Conservation (phyloP, 2,888 invertebrate genomes). For the Agonopterix arenella region DNA sequence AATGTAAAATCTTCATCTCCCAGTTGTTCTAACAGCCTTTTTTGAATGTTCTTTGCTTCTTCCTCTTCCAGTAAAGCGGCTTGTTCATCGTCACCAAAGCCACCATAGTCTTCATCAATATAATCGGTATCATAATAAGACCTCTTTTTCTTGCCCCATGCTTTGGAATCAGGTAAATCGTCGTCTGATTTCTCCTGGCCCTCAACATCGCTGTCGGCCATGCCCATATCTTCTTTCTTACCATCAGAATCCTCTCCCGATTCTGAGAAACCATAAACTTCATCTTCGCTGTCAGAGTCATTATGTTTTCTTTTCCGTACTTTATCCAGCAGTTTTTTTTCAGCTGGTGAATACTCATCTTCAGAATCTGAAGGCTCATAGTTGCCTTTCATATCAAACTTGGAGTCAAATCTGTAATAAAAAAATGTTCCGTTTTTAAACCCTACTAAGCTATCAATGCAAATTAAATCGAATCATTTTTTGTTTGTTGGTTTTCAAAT, state of each 20-base stretch:
- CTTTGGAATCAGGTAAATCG: conserved; percentile 86
- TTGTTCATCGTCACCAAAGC: conserved; percentile 80
- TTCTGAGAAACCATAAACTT: conserved; percentile 79
- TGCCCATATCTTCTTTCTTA: conserved; percentile 61
- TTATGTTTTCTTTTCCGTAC: conserved; percentile 71
- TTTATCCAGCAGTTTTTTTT: conserved; percentile 79
- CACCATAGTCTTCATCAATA: conserved; percentile 90
- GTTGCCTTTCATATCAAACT: conserved; percentile 65
- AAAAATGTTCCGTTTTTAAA: background rate
- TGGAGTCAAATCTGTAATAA: conserved; percentile 51
- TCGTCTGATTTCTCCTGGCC: conserved; percentile 81
- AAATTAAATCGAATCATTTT: background rate
- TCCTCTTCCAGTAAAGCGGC: conserved; percentile 88
- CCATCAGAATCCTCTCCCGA: conserved; percentile 63
- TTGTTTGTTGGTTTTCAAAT: background rate
- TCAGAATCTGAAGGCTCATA: conserved; percentile 84
- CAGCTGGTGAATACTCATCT: conserved; percentile 81
- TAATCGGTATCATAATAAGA: conserved; percentile 92
- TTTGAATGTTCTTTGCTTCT: conserved; percentile 89
- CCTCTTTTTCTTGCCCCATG: conserved; percentile 91
- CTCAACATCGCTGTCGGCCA: conserved; percentile 86
- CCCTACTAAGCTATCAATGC: background rate
- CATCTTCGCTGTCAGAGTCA: conserved; percentile 77
- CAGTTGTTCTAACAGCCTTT: conserved; percentile 84
- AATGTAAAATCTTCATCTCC: conserved; percentile 86